Percentiles rank a stretch among this genome's conserved stretches.
Conservation (phyloP, 2,888 invertebrate species). For the Linyphia triangularis region DNA sequence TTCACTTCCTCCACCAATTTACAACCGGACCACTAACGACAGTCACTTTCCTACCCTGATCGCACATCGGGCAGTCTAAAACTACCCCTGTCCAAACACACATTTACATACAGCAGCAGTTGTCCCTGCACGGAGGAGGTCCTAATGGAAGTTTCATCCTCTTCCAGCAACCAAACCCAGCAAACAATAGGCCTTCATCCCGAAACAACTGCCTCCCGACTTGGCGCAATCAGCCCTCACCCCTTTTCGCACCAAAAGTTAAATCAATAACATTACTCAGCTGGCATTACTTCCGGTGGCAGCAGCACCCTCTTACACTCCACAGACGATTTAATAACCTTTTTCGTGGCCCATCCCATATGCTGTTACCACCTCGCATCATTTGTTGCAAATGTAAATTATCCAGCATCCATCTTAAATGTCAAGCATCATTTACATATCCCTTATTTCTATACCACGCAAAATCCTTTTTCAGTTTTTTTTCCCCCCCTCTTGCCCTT, state of each 20-base stretch:
- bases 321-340: not conserved
- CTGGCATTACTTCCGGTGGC: constrained; percentile 41
- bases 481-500: too few species aligned
- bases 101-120: too few species aligned
- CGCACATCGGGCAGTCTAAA: too few species aligned
- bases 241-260: constrained; percentile 1
- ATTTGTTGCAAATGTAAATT: constrained; percentile 57
- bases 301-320: not conserved
- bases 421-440: constrained; percentile 71
- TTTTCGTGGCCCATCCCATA: constrained; percentile 38
- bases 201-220: too few species aligned
- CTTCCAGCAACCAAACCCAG: not conserved
- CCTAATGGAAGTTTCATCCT: too few species aligned
- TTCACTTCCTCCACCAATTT: too few species aligned
- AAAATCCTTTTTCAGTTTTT: not conserved
- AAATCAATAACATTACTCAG: constrained; percentile 46
- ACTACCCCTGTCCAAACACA: too few species aligned
- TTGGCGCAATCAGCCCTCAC: not conserved
- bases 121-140: too few species aligned
- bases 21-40: too few species aligned
- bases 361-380: constrained; percentile 38
- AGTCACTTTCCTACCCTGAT: too few species aligned
- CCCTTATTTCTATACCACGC: too few species aligned
- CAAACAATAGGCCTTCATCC: not conserved
- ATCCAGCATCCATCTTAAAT: constrained; percentile 60